phyloP scores from a whole-genome alignment of 2,888 invertebrate species.

The Phortica magna region DNA sequence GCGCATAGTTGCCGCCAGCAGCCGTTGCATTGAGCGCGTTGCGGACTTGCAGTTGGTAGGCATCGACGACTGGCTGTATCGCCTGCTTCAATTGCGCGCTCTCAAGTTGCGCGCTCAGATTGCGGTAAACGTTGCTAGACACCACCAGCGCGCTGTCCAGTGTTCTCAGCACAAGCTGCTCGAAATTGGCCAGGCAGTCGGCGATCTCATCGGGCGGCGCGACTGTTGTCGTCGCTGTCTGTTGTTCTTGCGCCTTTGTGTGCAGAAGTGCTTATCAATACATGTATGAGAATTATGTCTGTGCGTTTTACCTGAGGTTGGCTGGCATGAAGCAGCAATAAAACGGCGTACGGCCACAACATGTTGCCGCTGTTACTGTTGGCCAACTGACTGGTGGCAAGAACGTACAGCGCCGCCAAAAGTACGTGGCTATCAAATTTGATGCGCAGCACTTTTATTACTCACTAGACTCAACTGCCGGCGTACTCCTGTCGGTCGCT shows the following conservation, averaged over 20 bases:
- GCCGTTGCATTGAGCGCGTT: constrained; percentile 11
- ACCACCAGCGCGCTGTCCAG: constrained; percentile 50
- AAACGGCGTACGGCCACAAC: neutral
- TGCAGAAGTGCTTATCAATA: neutral
- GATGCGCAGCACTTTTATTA: no score
- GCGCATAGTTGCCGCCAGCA: constrained; percentile 39
- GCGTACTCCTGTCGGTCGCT: no score
- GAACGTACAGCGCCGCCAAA: no score
- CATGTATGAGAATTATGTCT: neutral
- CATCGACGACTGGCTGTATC: constrained; percentile 41
- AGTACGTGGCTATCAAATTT: no score
- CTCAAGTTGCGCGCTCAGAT: constrained; percentile 43
- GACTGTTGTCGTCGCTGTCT: neutral
- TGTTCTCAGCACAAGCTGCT: constrained; percentile 49
- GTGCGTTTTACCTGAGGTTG: neutral
- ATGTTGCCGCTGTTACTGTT: constrained; percentile 8
- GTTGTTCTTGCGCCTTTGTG: neutral
- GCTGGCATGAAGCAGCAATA: neutral
- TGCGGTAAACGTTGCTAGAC: constrained; percentile 48
- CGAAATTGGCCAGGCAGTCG: neutral
- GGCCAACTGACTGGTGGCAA: neutral
- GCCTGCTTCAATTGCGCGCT: constrained; percentile 35
- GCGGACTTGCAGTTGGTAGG: constrained; percentile 46
- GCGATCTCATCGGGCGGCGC: neutral
- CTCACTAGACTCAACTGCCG: no score